Base-by-base conservation (phyloP, 1,140 invertebrate genomes). In the Ceratitis capitata region DNA sequence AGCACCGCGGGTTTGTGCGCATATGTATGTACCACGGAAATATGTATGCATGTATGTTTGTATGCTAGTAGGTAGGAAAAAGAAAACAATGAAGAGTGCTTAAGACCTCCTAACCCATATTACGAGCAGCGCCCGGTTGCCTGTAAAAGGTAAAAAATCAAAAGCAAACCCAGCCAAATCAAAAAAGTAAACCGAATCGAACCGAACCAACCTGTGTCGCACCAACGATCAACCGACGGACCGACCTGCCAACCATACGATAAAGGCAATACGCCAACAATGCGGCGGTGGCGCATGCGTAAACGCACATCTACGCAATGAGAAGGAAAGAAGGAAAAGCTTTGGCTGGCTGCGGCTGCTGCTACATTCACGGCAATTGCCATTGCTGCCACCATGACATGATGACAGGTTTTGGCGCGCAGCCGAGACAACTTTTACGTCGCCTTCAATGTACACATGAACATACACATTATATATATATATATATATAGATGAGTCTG, bases 121-220 rank as follows among this genome's bases (percentile, higher is more conserved):
- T 45, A 39, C 69, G 69, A 45, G 69, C 39, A 23, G 69, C n/a
- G 39, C 42, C 3, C 56, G 6, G 69, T 23, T n/a, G 45, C 69
- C 69, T 78, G 69, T 78, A 78, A 78, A 78, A 78, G 69, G 69
- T 78, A 78, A 78, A 78, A n/a, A 78, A 78, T 78, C 69, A 78
- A 78, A 78, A 78, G 39, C 69, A 42, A 78, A 45, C 69, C 69
- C 42, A 78, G 23, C 69, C 69, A 78, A 26, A 61, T 29, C 56
- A 61, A 61, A 61, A n/a, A n/a, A n/a, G n/a, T 26, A 61, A 61
- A 4, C 56, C 56, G n/a, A 74, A 74, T 74, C 64, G n/a, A 78
- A 78, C 69, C 69, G 32, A 78, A 23, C 42, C 69, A 78, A 78
- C 69, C 69, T 45, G 69, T 78, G 69, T 12, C 69, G 39, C 69